Conservation (phyloP, 2,113 vertebrate genomes). For the Cryptomyrus ogoouensis region DNA sequence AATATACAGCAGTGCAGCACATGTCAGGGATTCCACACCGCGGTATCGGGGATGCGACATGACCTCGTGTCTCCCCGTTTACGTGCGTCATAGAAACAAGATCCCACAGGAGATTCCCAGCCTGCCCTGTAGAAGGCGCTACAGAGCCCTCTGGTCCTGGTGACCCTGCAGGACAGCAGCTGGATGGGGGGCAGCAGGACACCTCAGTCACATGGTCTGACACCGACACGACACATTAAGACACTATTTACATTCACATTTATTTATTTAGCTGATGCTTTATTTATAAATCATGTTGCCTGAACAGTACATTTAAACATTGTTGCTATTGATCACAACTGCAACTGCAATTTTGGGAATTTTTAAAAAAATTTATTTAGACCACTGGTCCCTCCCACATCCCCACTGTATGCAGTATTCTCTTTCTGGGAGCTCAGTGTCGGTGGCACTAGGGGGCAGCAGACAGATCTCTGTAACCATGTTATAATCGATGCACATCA, state of each 20-base stretch:
- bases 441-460: background rate
- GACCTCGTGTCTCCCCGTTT: background rate
- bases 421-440: background rate
- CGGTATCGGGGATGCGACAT: background rate
- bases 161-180: constrained; percentile 89
- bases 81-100: constrained; percentile 60
- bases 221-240: background rate
- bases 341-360: background rate
- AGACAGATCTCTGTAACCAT: background rate
- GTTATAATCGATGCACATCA: background rate
- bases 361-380: background rate
- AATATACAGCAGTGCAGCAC: background rate
- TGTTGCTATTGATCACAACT: background rate
- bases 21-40: background rate
- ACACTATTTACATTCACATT: background rate
- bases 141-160: constrained; percentile 86
- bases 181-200: constrained; percentile 78
- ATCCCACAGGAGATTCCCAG: constrained; percentile 94
- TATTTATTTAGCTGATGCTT: background rate
- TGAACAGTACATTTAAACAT: background rate
- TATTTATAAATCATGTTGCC: background rate
- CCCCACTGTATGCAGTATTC: background rate
- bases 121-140: constrained; percentile 90
- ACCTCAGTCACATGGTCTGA: background rate
- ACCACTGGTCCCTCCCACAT: background rate